Conservation (phyloP, 2,888 invertebrate species). For the Epirrhoe alternata region DNA sequence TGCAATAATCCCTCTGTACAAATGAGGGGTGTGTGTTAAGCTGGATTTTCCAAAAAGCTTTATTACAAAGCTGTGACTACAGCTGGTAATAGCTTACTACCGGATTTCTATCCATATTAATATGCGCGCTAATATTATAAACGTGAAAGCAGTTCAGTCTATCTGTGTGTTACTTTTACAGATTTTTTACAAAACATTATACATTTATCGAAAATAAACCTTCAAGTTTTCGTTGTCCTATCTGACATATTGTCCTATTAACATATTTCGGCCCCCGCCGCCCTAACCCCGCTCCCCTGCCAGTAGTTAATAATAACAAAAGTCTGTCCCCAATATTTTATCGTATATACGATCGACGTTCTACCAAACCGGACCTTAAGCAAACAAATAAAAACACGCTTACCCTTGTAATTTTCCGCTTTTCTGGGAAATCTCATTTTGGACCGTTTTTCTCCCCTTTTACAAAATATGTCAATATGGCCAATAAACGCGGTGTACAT, state of each 20-base stretch:
- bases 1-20: conserved; percentile 7
- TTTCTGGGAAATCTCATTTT: conserved; percentile 2
- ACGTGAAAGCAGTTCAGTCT: too few relatives aligned
- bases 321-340: too few relatives aligned
- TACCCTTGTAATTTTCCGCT: conserved; percentile 4
- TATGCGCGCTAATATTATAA: too few relatives aligned
- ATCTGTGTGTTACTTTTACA: too few relatives aligned
- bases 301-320: too few relatives aligned
- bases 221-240: too few relatives aligned
- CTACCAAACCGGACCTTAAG: not conserved
- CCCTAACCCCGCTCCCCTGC: too few relatives aligned
- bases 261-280: too few relatives aligned
- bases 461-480: not conserved
- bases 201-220: too few relatives aligned
- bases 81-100: not conserved
- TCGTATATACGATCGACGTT: not conserved
- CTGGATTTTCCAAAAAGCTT: not conserved
- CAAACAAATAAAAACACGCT: not conserved
- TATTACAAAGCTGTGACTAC: not conserved
- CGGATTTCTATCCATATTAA: too few relatives aligned
- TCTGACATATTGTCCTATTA: too few relatives aligned
- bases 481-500: not conserved
- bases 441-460: not conserved
- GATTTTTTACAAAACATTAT: too few relatives aligned
- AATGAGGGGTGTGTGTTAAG: conserved; percentile 4